Evolutionary conservation across 2,888 invertebrate genomes (phyloP).

Genomic region (Scaptomyza reducta): DNA sequence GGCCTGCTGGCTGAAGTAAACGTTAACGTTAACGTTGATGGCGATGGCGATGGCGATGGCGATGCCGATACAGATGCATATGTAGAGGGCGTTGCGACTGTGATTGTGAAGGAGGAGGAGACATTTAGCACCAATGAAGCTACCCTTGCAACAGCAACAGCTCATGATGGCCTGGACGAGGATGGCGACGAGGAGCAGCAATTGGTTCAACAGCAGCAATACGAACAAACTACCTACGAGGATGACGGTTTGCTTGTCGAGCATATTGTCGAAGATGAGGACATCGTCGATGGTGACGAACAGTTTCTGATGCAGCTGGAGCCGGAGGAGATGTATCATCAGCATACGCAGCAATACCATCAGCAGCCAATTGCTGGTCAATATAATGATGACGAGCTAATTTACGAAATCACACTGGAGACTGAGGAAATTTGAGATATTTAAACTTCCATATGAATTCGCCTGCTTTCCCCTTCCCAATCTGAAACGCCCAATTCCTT

Average conservation of each 20-base stretch:
- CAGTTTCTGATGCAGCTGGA: conserved; percentile 32
- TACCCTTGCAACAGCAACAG: conserved; percentile 15
- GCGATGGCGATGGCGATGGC: conserved; percentile 1
- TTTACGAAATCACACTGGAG: conserved; percentile 72
- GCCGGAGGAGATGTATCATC: conserved; percentile 14
- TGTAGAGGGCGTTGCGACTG: neutral
- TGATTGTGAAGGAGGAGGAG: conserved; percentile 4
- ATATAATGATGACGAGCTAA: conserved; percentile 56
- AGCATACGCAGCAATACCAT: conserved; percentile 21
- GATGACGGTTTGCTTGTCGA: conserved; percentile 49
- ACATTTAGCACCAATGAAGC: neutral
- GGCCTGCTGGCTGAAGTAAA: conserved; percentile 51
- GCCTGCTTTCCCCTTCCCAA: neutral
- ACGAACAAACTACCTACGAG: conserved; percentile 34
- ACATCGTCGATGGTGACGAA: conserved; percentile 42
- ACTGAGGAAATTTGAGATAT: conserved; percentile 62
- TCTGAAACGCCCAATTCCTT: neutral
- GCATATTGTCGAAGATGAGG: conserved; percentile 25
- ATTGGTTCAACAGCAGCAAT: conserved; percentile 32
- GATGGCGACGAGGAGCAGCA: conserved; percentile 15
- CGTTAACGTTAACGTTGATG: conserved; percentile 7
- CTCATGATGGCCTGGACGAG: conserved; percentile 24
- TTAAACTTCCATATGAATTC: neutral
- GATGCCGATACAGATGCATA: conserved; percentile 3
- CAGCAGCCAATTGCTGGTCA: conserved; percentile 35